Evolutionary conservation across 2,888 invertebrate species (phyloP).

Genomic region (Sarcophaga subvicina): DNA sequence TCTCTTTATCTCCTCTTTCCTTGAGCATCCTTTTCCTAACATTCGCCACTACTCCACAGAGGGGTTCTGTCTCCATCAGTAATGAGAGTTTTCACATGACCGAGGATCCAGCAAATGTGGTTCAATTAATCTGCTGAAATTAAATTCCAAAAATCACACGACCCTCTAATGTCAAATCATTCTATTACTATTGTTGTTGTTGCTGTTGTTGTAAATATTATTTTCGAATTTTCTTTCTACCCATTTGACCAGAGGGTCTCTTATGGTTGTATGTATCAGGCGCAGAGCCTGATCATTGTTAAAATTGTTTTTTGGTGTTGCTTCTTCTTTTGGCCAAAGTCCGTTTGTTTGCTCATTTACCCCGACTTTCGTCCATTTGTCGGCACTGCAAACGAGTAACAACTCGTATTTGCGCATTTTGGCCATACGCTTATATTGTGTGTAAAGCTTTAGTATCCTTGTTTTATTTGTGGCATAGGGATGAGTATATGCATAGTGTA

Average conservation of each 20-base stretch:
- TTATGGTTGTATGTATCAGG: not conserved
- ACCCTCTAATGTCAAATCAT: conserved; percentile 12
- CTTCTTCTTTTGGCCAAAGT: conserved; percentile 37
- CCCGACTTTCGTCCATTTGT: not conserved
- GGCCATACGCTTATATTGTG: conserved; percentile 32
- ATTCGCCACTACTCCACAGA: too few relatives aligned
- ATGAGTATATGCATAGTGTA: not conserved
- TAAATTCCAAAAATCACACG: not conserved
- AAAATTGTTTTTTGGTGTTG: conserved; percentile 29
- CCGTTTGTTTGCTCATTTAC: not conserved
- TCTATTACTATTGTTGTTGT: conserved; percentile 3
- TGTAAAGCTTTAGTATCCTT: conserved; percentile 43
- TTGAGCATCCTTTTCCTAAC: too few relatives aligned
- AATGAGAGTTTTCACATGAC: too few relatives aligned
- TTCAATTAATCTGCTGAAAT: not conserved
- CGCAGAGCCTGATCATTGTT: conserved; percentile 33
- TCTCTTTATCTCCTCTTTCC: too few relatives aligned
- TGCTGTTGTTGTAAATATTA: not conserved
- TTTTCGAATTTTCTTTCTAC: conserved; percentile 35
- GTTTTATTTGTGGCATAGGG: not conserved
- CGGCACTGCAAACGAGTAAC: not conserved
- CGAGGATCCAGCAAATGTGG: too few relatives aligned
- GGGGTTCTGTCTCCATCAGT: too few relatives aligned
- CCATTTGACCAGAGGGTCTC: conserved; percentile 34
- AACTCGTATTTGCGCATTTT: not conserved